Base-by-base conservation (phyloP, 2,113 vertebrate species). In the Tragulus kanchil region DNA sequence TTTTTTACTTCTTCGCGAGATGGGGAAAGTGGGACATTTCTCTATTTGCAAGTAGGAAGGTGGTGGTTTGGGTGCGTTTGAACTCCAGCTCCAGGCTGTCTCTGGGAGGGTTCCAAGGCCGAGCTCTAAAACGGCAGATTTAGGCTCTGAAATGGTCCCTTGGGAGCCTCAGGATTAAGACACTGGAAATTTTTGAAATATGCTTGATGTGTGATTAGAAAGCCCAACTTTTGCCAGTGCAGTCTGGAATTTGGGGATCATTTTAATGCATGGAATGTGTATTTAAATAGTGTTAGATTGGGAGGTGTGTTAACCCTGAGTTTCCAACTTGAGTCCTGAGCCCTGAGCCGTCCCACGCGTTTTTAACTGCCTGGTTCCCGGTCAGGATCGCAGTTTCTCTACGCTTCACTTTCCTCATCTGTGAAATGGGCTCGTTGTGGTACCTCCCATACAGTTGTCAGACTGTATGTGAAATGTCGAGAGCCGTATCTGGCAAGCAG, bases 401-500 rank as follows among this genome's bases (percentile, higher is more conserved):
- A 2, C 56, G 48, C 21, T 26, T 81, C 5, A 1, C 19, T 78
- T 48, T 56, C 61, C 77, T 86, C 79, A 3, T 75, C 88, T 75
- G 26, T 64, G 52, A 84, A 79, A n/a, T 59, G 85, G 85, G 50
- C 3, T 79, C 3, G 0, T 61, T 1, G 0, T 26, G 16, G 75
- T 17, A 7, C 42, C 26, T 5, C 3, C 12, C 31, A 54, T 48
- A 77, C 8, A 54, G 50, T 42, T 15, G 15, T n/a, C 58, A 54
- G n/a, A 5, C 6, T 52, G 19, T 14, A 15, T 83, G 13, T 25
- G 26, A 50, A 19, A 21, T 3, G 13, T 28, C 6, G 48, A 81
- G 11, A 9, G 6, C 17, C 3, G 48, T 0, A 0, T 75, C 64
- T 4, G 19, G 36, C 58, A 25, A 9, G 48, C 0, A 0, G 25